A percentile compares a stretch with the other conserved stretches of the same genome.
Conservation (phyloP, 1,140 invertebrate species). For the Drosophila athabasca region DNA sequence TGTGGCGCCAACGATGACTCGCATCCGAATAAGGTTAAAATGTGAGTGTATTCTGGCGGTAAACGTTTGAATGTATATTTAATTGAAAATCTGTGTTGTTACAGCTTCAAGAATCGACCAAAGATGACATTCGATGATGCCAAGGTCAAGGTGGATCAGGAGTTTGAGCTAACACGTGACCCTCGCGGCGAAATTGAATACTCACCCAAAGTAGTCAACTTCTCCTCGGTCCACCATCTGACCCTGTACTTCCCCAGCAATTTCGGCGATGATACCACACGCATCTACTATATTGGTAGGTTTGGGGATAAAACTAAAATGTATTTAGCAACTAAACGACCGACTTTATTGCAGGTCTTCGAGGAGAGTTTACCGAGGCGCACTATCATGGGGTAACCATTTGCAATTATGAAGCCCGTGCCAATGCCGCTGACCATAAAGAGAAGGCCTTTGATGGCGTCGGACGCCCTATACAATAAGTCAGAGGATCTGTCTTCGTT, state of each 20-base stretch:
- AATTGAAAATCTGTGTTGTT: slow-evolving; percentile 30
- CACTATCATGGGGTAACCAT: slow-evolving; percentile 95
- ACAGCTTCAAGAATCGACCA: slow-evolving; percentile 95
- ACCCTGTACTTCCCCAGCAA: slow-evolving; percentile 95
- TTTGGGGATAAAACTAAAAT: neutral
- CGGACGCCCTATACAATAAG: slow-evolving; percentile 86
- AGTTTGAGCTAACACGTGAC: slow-evolving; percentile 94
- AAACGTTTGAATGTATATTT: neutral
- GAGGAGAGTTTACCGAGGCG: slow-evolving; percentile 93
- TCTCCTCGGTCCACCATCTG: slow-evolving; percentile 94
- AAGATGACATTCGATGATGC: slow-evolving; percentile 97
- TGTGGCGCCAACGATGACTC: slow-evolving; percentile 92
- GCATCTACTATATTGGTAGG: slow-evolving; percentile 94
- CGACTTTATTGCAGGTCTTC: slow-evolving; percentile 85
- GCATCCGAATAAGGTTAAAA: slow-evolving; percentile 92
- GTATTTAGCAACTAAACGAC: neutral
- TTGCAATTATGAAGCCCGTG: slow-evolving; percentile 93
- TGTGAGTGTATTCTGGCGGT: slow-evolving; percentile 88
- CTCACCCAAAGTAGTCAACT: slow-evolving; percentile 93
- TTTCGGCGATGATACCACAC: slow-evolving; percentile 92
- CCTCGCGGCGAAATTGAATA: slow-evolving; percentile 93
- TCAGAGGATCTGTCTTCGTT: neutral
- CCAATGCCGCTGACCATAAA: slow-evolving; percentile 94
- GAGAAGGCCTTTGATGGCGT: slow-evolving; percentile 87
- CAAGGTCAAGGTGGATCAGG: slow-evolving; percentile 90